Percentiles rank a stretch among this genome's conserved stretches.
Evolutionary conservation across 2,797 vertebrate genomes (phyloP).

Genomic region (Phrynocephalus guinanensis): DNA sequence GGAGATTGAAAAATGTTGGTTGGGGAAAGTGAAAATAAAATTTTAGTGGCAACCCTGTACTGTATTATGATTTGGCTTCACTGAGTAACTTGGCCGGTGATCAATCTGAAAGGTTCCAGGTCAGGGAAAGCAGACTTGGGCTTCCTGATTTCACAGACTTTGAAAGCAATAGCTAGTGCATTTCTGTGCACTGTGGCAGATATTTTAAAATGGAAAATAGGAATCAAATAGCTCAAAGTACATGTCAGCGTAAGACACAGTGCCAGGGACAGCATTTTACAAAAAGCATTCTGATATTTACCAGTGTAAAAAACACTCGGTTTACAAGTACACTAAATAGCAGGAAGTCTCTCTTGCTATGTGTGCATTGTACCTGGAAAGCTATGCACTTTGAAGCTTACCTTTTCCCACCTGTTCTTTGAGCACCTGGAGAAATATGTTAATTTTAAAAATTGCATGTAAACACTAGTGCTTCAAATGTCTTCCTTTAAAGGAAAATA

Average conservation of each 20-base stretch:
- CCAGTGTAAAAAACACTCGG: background rate
- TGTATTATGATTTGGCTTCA: no score
- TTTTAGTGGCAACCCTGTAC: no score
- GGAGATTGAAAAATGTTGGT: no score
- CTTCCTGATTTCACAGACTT: background rate
- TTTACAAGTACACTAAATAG: background rate
- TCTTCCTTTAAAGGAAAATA: background rate
- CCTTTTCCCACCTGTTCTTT: background rate
- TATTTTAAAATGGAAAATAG: background rate
- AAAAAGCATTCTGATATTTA: background rate
- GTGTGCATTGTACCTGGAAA: background rate
- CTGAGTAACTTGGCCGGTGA: no score
- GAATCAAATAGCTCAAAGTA: background rate
- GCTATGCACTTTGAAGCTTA: background rate
- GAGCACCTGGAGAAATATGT: slow-evolving; percentile 15
- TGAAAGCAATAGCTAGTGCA: background rate
- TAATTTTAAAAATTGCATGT: background rate
- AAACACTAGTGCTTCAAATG: no score
- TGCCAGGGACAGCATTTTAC: background rate
- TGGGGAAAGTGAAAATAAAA: no score
- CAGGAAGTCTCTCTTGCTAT: background rate
- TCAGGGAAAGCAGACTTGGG: background rate
- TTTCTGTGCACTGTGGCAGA: background rate
- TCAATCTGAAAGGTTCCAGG: background rate
- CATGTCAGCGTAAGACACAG: background rate